phyloP scores from a whole-genome alignment of 2,888 invertebrate genomes.

The Lochmaea capreae region DNA sequence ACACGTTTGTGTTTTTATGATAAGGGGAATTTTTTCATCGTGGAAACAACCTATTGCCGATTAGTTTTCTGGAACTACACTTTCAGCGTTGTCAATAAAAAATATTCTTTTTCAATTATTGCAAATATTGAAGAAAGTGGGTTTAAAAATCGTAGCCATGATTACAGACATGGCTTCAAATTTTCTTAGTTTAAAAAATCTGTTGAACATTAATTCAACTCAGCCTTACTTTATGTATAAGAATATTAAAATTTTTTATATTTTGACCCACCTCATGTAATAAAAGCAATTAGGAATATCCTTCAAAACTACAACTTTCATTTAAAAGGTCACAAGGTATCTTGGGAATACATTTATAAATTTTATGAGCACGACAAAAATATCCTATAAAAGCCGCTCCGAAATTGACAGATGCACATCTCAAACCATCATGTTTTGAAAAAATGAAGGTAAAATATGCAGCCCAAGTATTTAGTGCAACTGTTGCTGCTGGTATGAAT shows the following conservation, averaged over 20 bases:
- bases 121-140: conserved; percentile 28
- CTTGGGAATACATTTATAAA: conserved; percentile 38
- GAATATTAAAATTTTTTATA: conserved; percentile 42
- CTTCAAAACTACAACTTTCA: conserved; percentile 40
- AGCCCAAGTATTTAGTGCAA: conserved; percentile 45
- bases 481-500: conserved; percentile 44
- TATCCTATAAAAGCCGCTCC: conserved; percentile 22
- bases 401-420: conserved; percentile 31
- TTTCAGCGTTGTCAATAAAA: background rate
- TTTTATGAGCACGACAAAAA: conserved; percentile 32
- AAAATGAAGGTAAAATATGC: conserved; percentile 49
- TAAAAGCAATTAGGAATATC: conserved; percentile 47
- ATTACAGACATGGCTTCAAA: conserved; percentile 43
- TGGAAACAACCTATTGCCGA: background rate
- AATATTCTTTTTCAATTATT: conserved; percentile 3
- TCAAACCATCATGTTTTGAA: conserved; percentile 39
- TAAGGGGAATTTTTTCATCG: conserved; percentile 31
- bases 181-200: conserved; percentile 35
- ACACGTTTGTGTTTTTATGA: conserved; percentile 39
- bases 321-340: conserved; percentile 35
- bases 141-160: conserved; percentile 37
- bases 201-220: conserved; percentile 36
- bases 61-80: background rate
- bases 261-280: conserved; percentile 47
- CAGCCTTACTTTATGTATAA: conserved; percentile 42